Conservation (phyloP, 1,140 invertebrate genomes). For the Ceratina calcarata region DNA sequence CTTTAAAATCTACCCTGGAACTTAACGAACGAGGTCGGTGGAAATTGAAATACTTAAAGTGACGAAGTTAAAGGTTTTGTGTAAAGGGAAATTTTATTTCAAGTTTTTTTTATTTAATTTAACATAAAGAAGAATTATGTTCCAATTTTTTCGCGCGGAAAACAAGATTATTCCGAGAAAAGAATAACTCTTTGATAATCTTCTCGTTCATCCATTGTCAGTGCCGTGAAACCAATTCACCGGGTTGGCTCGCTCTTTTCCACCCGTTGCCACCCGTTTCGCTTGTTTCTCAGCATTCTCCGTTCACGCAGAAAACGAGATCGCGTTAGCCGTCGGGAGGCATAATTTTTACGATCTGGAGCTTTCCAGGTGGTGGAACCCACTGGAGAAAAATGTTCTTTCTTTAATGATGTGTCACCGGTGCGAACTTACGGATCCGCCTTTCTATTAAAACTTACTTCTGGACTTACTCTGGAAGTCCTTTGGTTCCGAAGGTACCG, state of each 20-base stretch:
- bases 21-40: not conserved
- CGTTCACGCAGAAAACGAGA: conserved; percentile 52
- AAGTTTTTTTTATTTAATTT: no score
- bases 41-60: conserved; percentile 17
- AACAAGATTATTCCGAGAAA: conserved; percentile 57
- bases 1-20: not conserved
- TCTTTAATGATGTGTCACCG: conserved; percentile 48
- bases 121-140: no score
- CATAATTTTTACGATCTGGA: conserved; percentile 42
- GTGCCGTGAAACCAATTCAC: not conserved
- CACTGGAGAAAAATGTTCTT: conserved; percentile 43
- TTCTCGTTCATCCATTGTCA: not conserved
- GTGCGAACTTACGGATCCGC: conserved; percentile 7
- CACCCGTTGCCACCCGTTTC: not conserved
- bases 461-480: conserved; percentile 8
- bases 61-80: not conserved
- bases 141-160: not conserved
- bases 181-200: conserved; percentile 55
- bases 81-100: not conserved
- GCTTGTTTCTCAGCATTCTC: conserved; percentile 1
- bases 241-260: conserved; percentile 14
- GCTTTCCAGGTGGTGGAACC: no score
- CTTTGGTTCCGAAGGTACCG: no score
- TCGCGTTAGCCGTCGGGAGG: conserved; percentile 35
- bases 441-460: conserved; percentile 32